Evolutionary conservation across 2,888 invertebrate genomes (phyloP), one percentile per base, ranked within the genome.

Genomic region (Hanleya hanleyi): DNA sequence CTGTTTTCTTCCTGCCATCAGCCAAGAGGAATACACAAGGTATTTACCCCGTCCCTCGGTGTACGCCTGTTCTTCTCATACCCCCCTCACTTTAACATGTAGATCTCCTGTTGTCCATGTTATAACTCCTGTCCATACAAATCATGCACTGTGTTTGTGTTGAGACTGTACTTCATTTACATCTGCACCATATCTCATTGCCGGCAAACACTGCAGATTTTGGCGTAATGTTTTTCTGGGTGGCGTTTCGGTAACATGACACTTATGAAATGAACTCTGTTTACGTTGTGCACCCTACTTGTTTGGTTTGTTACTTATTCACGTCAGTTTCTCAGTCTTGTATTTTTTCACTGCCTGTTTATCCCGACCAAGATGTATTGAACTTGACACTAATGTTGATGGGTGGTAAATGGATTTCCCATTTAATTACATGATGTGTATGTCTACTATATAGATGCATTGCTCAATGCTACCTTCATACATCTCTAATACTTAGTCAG

Each of bases 311-410:
- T 47, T 47, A n/a, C n/a, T 18, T 47, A n/a, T n/a, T n/a, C n/a
- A n/a, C 47, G n/a, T 47, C n/a, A 22, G 22, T n/a, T n/a, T 47
- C n/a, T 57, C 15, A 15, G 29, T 57, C 22, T 57, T 57, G 57
- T 29, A 22, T 29, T 57, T 32, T 57, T 29, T 32, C 22, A 15
- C 57, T 15, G 22, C 57, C 57, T 4, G 22, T 57, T 57, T 29
- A 22, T 32, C 57, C 57, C 57, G 15, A 29, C 12, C 15, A 4
- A 57, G 26, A 29, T 12, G 47, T 18, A 47, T n/a, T 47, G 29
- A 29, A 57, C 57, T 57, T 57, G 57, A 57, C 57, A 26, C 57
- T 32, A 57, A 57, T 57, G 57, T 57, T 57, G 9, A 12, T 41
- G 41, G 41, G 9, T 41, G 41, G 18, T 41, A 41, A 12, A 12